Conservation (phyloP, 2,113 vertebrate species). For the Opisthocomus hoazin region DNA sequence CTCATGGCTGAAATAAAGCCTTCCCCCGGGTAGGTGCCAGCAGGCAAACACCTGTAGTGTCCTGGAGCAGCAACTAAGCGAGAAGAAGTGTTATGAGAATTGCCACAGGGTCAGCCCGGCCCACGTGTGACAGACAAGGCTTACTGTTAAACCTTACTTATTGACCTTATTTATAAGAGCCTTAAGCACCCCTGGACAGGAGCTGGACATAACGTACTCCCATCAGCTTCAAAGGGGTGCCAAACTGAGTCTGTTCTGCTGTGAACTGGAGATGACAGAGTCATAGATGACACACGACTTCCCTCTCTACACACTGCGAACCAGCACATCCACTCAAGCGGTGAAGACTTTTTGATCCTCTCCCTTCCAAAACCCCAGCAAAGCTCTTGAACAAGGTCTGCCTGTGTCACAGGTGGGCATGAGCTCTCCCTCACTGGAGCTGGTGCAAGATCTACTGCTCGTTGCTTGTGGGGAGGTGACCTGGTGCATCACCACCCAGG, state of each 20-base stretch:
- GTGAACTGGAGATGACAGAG: background rate
- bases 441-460: background rate
- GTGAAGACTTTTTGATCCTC: background rate
- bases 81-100: background rate
- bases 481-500: background rate
- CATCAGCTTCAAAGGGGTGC: background rate
- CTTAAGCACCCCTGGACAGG: background rate
- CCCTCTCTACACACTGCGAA: background rate
- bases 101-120: background rate
- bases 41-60: background rate
- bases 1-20: background rate
- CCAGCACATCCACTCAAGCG: background rate
- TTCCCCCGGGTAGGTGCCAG: background rate
- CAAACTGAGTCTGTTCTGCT: background rate
- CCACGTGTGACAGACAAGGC: background rate
- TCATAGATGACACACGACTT: background rate
- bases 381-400: background rate
- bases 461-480: rapidly evolving
- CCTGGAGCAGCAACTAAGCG: background rate
- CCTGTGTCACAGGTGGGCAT: background rate
- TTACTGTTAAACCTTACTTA: background rate
- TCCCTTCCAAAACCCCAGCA: background rate
- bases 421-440: background rate
- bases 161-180: background rate
- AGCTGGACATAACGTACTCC: background rate